Evolutionary conservation across 2,888 invertebrate species (phyloP).

Genomic region (Acleris cristana): DNA sequence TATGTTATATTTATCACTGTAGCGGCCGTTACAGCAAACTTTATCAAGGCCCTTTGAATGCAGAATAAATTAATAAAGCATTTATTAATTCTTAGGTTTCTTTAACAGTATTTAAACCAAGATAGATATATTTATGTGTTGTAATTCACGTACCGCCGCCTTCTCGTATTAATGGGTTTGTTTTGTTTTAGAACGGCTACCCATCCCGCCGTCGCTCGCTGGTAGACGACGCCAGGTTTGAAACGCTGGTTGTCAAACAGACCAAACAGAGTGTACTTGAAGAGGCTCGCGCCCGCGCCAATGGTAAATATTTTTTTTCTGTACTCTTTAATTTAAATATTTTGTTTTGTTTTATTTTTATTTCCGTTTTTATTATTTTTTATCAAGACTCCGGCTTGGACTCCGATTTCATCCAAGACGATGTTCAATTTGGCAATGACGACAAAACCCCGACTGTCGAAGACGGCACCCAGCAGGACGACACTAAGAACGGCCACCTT

Average conservation of each 20-base stretch:
- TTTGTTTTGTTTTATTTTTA: conserved; percentile 43
- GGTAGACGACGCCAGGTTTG: conserved; percentile 98
- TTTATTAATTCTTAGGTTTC: neutral
- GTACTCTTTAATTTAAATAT: conserved; percentile 36
- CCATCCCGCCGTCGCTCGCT: conserved; percentile 97
- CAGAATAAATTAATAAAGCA: neutral
- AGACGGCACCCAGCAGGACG: conserved; percentile 76
- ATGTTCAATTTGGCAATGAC: conserved; percentile 73
- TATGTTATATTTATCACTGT: neutral
- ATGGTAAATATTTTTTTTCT: conserved; percentile 85
- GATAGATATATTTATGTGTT: too few species aligned
- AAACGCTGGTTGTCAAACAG: conserved; percentile 97
- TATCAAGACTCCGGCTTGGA: conserved; percentile 86
- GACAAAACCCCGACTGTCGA: conserved; percentile 74
- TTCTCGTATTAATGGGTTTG: conserved; percentile 22
- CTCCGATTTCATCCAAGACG: conserved; percentile 85
- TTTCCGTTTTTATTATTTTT: conserved; percentile 54
- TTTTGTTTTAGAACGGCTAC: conserved; percentile 94
- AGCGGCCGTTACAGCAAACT: neutral
- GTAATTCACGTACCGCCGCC: too few species aligned
- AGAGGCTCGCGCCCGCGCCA: conserved; percentile 94
- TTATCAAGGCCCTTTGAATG: neutral
- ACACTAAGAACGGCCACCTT: conserved; percentile 80
- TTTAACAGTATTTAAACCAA: too few species aligned
- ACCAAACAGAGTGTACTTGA: conserved; percentile 96